Evolutionary conservation across 2,888 invertebrate species (phyloP).

Genomic region (Melanophora roralis): DNA sequence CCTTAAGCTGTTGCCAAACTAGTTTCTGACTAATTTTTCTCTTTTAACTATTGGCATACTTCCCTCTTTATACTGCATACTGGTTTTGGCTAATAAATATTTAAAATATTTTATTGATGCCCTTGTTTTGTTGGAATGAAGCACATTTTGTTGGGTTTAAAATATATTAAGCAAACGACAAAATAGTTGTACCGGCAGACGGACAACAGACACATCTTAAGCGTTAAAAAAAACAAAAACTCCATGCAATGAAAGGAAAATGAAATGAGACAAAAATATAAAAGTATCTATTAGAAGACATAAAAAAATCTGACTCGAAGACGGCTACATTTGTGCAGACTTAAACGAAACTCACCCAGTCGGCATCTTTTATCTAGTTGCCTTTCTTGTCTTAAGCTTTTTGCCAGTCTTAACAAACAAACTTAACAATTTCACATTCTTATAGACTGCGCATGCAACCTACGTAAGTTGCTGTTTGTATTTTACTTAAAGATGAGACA

Average conservation of each 20-base stretch:
- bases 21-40: too few species aligned
- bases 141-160: constrained; percentile 49
- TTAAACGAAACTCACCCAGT: constrained; percentile 60
- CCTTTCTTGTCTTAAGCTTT: constrained; percentile 32
- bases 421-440: constrained; percentile 33
- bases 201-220: background rate
- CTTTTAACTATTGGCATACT: constrained; percentile 23
- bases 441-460: constrained; percentile 49
- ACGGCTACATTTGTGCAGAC: background rate
- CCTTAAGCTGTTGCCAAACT: too few species aligned
- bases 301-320: constrained; percentile 15
- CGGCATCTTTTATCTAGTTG: constrained; percentile 59
- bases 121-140: constrained; percentile 58
- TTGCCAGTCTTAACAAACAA: constrained; percentile 37
- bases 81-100: constrained; percentile 50
- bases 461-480: constrained; percentile 39
- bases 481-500: background rate
- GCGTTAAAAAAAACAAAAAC: background rate
- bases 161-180: constrained; percentile 26
- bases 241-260: constrained; percentile 26
- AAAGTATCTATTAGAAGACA: constrained; percentile 41
- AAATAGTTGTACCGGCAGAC: background rate
- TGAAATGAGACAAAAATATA: constrained; percentile 26
- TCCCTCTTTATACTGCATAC: constrained; percentile 18
- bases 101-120: constrained; percentile 55